These are phyloP conservation scores for Myopa testacea DNA, from an alignment of 2,888 invertebrate species.

Conservation along the genomic window DNA sequence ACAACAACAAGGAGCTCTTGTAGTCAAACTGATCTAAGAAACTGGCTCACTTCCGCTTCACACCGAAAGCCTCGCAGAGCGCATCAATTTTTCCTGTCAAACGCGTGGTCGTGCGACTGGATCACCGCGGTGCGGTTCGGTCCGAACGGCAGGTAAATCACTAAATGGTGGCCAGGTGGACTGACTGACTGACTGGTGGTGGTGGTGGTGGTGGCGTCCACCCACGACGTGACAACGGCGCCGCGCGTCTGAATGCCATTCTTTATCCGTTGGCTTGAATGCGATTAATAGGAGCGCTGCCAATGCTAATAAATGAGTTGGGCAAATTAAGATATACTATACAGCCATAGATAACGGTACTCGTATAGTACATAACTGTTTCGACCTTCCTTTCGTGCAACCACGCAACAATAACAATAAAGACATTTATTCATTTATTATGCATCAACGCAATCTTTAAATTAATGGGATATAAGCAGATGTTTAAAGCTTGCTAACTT, in stretches of 20 bases:
- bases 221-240: background rate
- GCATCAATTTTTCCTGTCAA: background rate
- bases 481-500: no score
- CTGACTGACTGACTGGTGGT: background rate
- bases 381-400: no score
- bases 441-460: no score
- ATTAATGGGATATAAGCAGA: no score
- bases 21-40: background rate
- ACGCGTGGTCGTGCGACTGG: background rate
- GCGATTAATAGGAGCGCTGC: conserved; percentile 2
- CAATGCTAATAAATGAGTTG: background rate
- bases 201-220: background rate
- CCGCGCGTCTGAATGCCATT: conserved; percentile 15
- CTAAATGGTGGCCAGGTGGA: background rate
- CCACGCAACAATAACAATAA: no score
- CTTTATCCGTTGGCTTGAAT: conserved; percentile 28
- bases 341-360: background rate
- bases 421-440: no score
- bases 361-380: no score
- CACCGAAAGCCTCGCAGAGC: background rate
- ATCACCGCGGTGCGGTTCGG: background rate
- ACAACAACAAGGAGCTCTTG: background rate
- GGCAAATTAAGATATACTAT: background rate
- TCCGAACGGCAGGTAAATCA: background rate
- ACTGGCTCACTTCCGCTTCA: conserved; percentile 1